Evolutionary conservation across 2,888 invertebrate genomes (phyloP).

Genomic region (Meloe dianella): DNA sequence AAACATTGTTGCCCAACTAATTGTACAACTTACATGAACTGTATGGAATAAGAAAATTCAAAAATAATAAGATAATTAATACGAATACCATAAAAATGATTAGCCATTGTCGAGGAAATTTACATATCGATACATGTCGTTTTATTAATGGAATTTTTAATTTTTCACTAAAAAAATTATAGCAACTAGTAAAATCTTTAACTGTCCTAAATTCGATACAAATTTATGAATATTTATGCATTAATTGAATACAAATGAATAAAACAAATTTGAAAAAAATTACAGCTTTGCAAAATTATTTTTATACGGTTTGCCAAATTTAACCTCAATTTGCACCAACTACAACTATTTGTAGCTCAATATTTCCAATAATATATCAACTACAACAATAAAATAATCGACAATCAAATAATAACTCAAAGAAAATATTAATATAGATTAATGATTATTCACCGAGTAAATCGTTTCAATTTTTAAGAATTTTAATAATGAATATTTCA

Average conservation of each 20-base stretch:
- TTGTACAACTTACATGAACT: slow-evolving; percentile 43
- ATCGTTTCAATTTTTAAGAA: no score
- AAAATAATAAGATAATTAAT: slow-evolving; percentile 41
- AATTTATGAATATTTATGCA: not conserved
- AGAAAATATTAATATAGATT: no score
- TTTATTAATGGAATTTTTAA: slow-evolving; percentile 47
- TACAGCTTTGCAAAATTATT: not conserved
- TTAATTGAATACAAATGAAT: not conserved
- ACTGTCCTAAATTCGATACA: not conserved
- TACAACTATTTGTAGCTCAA: not conserved
- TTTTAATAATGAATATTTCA: not conserved
- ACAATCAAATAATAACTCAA: no score
- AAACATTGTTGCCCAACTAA: not conserved
- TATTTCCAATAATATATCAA: no score
- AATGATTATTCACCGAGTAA: no score
- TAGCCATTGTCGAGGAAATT: slow-evolving; percentile 53
- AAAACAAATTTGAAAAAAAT: no score
- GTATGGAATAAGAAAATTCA: slow-evolving; percentile 48
- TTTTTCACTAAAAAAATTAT: not conserved
- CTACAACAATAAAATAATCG: not conserved
- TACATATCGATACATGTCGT: slow-evolving; percentile 47
- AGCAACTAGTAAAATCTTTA: not conserved
- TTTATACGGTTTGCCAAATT: not conserved
- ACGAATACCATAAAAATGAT: slow-evolving; percentile 41
- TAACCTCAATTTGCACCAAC: not conserved